These are phyloP conservation scores for Heliconius sara DNA, from an alignment of 2,888 invertebrate species.

Conservation along the genomic window DNA sequence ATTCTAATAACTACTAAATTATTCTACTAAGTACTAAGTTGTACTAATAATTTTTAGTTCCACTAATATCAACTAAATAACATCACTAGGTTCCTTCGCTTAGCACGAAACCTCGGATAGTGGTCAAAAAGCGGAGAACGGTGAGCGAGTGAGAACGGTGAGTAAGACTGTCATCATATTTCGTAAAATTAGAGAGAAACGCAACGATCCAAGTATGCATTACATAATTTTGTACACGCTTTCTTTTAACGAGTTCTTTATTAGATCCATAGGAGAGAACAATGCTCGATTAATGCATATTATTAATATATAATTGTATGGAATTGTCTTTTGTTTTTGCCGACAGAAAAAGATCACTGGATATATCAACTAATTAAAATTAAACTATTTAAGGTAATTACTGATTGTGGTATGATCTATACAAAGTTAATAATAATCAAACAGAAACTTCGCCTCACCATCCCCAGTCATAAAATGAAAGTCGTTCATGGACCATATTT, in stretches of 20 bases:
- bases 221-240: constrained; percentile 10
- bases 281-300: constrained; percentile 19
- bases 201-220: not conserved
- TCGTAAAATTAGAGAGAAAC: not conserved
- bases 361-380: not conserved
- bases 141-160: not conserved
- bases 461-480: too few relatives aligned
- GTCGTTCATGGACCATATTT: too few relatives aligned
- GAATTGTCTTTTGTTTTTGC: constrained; percentile 15
- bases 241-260: constrained; percentile 11
- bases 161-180: too few relatives aligned
- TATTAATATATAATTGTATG: constrained; percentile 21
- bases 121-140: not conserved
- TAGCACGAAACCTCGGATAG: too few relatives aligned
- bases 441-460: too few relatives aligned
- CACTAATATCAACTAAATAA: too few relatives aligned
- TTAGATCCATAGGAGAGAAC: constrained; percentile 9
- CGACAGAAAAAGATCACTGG: not conserved
- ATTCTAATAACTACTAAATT: too few relatives aligned
- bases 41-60: too few relatives aligned
- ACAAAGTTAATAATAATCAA: too few relatives aligned
- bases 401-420: not conserved
- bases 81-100: too few relatives aligned
- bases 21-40: too few relatives aligned
- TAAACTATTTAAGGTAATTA: not conserved